Percentiles rank a stretch among this genome's conserved stretches.
Evolutionary conservation across 1,140 invertebrate species (phyloP).

Genomic region (Schmidtea mediterranea): DNA sequence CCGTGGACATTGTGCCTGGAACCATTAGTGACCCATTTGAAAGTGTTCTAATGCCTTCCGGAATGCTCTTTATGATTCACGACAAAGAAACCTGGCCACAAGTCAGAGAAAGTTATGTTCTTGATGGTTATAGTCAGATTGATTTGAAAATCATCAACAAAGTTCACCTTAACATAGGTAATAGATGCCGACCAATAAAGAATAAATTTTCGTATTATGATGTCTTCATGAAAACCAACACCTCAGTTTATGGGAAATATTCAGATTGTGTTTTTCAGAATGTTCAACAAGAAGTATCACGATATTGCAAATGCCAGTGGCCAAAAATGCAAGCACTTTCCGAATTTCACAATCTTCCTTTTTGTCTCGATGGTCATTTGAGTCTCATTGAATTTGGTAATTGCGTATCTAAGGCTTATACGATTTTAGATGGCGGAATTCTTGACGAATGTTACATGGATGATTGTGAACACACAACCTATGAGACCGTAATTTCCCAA

Average conservation of each 20-base stretch:
- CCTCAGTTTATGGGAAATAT: no score
- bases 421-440: no score
- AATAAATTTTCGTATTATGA: no score
- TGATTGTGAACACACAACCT: background rate
- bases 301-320: no score
- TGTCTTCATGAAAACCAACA: no score
- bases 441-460: background rate
- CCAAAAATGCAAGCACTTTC: no score
- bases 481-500: background rate
- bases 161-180: background rate
- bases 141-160: constrained; percentile 1
- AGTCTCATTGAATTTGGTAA: no score
- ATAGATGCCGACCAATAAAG: background rate
- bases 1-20: background rate
- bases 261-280: no score
- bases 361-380: no score
- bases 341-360: no score
- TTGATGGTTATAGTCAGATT: background rate
- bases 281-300: no score
- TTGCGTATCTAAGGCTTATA: no score
- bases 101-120: background rate
- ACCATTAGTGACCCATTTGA: background rate
- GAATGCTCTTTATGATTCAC: background rate
- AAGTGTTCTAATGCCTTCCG: background rate
- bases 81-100: background rate